Percentiles rank a stretch among this genome's conserved stretches.
These are phyloP conservation scores for Tetragnatha versicolor DNA, from an alignment of 1,140 invertebrate genomes.

Conservation along the genomic window DNA sequence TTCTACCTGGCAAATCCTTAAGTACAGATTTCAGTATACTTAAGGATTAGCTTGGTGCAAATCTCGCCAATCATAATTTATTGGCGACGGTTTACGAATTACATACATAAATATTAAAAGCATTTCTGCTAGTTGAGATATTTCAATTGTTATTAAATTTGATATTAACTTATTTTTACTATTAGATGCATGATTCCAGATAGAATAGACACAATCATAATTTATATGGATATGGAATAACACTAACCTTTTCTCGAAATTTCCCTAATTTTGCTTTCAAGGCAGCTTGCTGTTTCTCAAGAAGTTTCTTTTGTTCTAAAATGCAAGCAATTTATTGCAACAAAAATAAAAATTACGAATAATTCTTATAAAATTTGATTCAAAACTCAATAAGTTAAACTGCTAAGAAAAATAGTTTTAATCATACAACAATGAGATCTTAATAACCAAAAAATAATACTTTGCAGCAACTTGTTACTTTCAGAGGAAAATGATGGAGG, in stretches of 20 bases:
- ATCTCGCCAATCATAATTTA: too few species aligned
- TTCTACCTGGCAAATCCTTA: too few species aligned
- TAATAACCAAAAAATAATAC: conserved; percentile 17
- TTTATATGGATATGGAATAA: background rate
- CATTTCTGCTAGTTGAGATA: too few species aligned
- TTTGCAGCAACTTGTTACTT: conserved; percentile 52
- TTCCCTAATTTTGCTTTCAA: conserved; percentile 66
- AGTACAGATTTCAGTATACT: too few species aligned
- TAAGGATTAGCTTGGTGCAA: too few species aligned
- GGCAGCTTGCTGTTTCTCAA: conserved; percentile 65
- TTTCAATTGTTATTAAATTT: too few species aligned
- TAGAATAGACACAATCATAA: background rate
- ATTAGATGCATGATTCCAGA: too few species aligned
- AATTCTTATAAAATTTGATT: background rate
- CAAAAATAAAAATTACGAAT: background rate
- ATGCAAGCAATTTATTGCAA: conserved; percentile 12
- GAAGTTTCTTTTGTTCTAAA: conserved; percentile 68
- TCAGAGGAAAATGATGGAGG: conserved; percentile 37
- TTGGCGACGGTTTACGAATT: too few species aligned
- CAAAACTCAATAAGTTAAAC: background rate
- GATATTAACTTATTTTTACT: too few species aligned
- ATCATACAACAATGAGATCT: background rate
- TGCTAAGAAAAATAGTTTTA: background rate
- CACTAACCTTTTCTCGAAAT: conserved; percentile 68
- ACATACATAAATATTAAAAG: too few species aligned